Evolutionary conservation across 2,888 invertebrate species (phyloP).

Genomic region (Stomorhina lunata): DNA sequence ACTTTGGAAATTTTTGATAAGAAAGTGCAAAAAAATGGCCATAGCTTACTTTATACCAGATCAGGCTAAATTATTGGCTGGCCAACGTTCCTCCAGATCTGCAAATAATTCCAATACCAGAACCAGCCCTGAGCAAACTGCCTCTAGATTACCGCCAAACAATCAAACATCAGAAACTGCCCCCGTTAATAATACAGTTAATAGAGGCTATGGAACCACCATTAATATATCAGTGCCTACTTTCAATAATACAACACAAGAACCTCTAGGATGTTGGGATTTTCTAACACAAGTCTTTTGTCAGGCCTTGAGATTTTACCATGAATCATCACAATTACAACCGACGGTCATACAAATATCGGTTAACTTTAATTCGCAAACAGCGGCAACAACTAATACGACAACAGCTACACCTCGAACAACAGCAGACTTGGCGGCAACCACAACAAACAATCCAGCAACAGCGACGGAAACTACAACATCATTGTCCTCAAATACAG

Average conservation of each 20-base stretch:
- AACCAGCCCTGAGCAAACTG: conserved; percentile 13
- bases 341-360: conserved; percentile 76
- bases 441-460: conserved; percentile 3
- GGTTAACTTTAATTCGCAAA: conserved; percentile 69
- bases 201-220: conserved; percentile 56
- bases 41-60: conserved; percentile 78
- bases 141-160: conserved; percentile 44
- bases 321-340: conserved; percentile 72
- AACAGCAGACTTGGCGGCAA: conserved; percentile 32
- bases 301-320: conserved; percentile 76
- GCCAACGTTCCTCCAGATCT: conserved; percentile 53
- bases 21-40: conserved; percentile 71
- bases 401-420: conserved; percentile 29
- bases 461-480: conserved; percentile 40
- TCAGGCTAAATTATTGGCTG: conserved; percentile 75
- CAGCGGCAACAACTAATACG: conserved; percentile 25
- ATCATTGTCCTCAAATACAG: conserved; percentile 9
- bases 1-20: too few species aligned
- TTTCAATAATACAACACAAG: conserved; percentile 64
- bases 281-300: conserved; percentile 77
- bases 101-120: conserved; percentile 59
- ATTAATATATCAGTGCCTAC: conserved; percentile 75
- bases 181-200: conserved; percentile 27
- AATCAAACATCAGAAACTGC: conserved; percentile 40
- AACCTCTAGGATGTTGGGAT: conserved; percentile 77